Conservation (phyloP, 2,113 vertebrate genomes). For the Anhinga anhinga region DNA sequence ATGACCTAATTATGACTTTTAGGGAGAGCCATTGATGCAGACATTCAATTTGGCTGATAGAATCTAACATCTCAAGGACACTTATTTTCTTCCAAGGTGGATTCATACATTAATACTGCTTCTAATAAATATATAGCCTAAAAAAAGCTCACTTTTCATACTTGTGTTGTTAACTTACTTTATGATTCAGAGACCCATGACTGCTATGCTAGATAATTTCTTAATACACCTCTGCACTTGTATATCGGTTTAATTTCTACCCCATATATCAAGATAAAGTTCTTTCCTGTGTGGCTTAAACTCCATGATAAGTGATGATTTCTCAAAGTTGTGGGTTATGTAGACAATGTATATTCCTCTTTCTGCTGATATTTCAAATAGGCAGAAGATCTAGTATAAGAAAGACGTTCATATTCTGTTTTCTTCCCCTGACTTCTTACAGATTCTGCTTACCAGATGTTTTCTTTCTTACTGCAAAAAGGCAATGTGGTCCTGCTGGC, state of each 20-base stretch:
- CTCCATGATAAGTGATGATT: background rate
- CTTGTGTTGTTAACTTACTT: constrained; percentile 40
- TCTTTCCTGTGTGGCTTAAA: background rate
- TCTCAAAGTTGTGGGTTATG: background rate
- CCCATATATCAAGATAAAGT: background rate
- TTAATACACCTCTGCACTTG: constrained; percentile 4
- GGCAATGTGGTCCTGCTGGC: constrained; percentile 40
- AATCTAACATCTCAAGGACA: constrained; percentile 56
- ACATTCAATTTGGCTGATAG: constrained; percentile 57
- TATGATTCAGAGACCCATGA: background rate
- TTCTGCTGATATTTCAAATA: background rate
- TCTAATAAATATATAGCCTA: constrained; percentile 38
- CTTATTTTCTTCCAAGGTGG: constrained; percentile 54
- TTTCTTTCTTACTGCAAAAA: constrained; percentile 28
- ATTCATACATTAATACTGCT: constrained; percentile 40
- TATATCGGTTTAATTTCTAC: constrained; percentile 4
- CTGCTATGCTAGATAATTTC: constrained; percentile 20
- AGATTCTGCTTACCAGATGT: constrained; percentile 47
- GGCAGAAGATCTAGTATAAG: background rate
- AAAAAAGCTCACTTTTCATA: constrained; percentile 27
- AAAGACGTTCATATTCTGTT: background rate
- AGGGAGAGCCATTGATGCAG: constrained; percentile 63
- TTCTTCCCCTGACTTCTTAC: background rate
- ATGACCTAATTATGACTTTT: constrained; percentile 70
- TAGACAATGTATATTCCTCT: background rate